These are phyloP conservation scores for Bellardia bayeri DNA, from an alignment of 2,888 invertebrate species.

Conservation along the genomic window DNA sequence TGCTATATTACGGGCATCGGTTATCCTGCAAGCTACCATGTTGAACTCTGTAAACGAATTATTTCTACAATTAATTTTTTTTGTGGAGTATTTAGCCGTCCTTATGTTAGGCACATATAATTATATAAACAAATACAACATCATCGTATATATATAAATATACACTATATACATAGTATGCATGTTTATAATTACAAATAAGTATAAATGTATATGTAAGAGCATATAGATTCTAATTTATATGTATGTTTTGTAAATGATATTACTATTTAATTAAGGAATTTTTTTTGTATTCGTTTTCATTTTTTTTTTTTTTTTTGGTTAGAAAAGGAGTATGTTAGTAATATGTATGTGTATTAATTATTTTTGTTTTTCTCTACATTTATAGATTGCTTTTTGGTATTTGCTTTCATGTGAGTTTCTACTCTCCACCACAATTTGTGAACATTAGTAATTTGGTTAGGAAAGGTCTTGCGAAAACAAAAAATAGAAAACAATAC, in stretches of 20 bases:
- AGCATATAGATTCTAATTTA: conserved; percentile 36
- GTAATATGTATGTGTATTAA: neutral
- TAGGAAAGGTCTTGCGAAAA: conserved; percentile 5
- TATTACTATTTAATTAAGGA: conserved; percentile 48
- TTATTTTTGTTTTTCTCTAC: neutral
- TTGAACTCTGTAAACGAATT: conserved; percentile 96
- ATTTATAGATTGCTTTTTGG: neutral
- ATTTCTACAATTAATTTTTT: conserved; percentile 86
- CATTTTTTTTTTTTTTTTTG: neutral
- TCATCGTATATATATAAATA: conserved; percentile 69
- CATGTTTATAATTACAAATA: conserved; percentile 66
- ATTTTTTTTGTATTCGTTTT: neutral
- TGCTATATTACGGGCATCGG: conserved; percentile 94
- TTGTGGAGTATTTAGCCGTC: conserved; percentile 84
- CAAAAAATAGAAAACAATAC: neutral
- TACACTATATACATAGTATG: conserved; percentile 53
- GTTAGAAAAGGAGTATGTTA: neutral
- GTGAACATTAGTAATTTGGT: conserved; percentile 8
- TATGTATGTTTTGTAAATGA: conserved; percentile 20
- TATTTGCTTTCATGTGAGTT: conserved; percentile 45
- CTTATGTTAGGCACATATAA: conserved; percentile 77
- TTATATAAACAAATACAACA: conserved; percentile 70
- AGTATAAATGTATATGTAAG: conserved; percentile 34
- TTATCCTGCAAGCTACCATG: conserved; percentile 98
- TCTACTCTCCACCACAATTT: conserved; percentile 64